These are phyloP conservation scores for Oophaga pumilio DNA, from an alignment of 2,113 vertebrate species.

Conservation along the genomic window DNA sequence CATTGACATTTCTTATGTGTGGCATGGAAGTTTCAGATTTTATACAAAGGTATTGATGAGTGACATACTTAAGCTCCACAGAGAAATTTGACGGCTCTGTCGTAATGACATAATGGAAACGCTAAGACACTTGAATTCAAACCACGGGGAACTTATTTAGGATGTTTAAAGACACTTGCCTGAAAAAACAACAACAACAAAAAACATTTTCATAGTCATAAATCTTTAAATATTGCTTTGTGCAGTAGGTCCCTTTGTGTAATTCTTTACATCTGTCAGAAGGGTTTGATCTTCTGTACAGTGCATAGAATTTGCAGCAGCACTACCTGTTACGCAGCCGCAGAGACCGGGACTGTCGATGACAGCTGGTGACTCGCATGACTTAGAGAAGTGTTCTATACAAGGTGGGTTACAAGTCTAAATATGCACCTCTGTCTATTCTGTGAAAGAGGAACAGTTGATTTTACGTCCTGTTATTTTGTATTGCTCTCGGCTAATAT, in stretches of 20 bases:
- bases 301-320: neutral
- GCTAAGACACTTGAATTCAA: neutral
- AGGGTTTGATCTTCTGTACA: conserved; percentile 1
- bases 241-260: neutral
- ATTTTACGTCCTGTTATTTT: neutral
- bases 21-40: neutral
- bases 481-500: neutral
- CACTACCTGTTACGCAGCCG: neutral
- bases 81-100: neutral
- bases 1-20: neutral
- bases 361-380: neutral
- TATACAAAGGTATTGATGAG: neutral
- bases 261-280: neutral
- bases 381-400: neutral
- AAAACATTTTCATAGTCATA: neutral
- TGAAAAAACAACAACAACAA: neutral
- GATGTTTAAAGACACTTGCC: neutral
- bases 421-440: neutral
- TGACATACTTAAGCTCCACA: neutral
- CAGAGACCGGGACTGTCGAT: neutral
- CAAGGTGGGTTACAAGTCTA: neutral
- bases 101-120: neutral
- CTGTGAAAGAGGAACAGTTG: neutral
- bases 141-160: neutral
- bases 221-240: neutral